Conservation (phyloP, 2,888 invertebrate genomes). For the Coenonympha glycerion region DNA sequence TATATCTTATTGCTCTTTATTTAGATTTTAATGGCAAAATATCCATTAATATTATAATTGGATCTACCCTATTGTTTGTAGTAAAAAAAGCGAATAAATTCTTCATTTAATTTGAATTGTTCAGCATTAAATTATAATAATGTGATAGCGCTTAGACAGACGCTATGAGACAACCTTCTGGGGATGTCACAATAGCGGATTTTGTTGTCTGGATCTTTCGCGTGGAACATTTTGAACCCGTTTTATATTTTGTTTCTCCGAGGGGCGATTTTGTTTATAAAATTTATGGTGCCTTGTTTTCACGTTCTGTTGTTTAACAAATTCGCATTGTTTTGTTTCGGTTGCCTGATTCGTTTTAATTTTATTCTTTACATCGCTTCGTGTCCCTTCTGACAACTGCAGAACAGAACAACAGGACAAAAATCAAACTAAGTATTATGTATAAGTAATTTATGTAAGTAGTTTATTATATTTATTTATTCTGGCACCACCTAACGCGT, state of each 20-base stretch:
- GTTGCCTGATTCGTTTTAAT: neutral
- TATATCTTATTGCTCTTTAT: too few relatives aligned
- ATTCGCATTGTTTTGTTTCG: neutral
- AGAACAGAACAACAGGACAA: too few relatives aligned
- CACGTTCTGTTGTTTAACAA: slow-evolving; percentile 4
- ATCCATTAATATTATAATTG: too few relatives aligned
- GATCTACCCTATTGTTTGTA: too few relatives aligned
- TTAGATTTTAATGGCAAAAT: too few relatives aligned
- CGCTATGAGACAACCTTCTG: slow-evolving; percentile 26
- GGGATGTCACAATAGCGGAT: slow-evolving; percentile 29
- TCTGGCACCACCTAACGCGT: too few relatives aligned
- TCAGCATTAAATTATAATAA: slow-evolving; percentile 29
- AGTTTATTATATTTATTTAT: too few relatives aligned
- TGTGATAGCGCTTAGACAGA: slow-evolving; percentile 27
- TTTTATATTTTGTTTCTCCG: slow-evolving; percentile 22
- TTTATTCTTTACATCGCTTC: too few relatives aligned
- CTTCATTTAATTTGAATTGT: slow-evolving; percentile 23
- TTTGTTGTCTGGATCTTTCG: slow-evolving; percentile 24
- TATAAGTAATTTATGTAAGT: too few relatives aligned
- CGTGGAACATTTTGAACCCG: slow-evolving; percentile 19
- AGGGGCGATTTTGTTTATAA: slow-evolving; percentile 15
- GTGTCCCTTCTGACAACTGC: too few relatives aligned
- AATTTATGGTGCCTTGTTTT: slow-evolving; percentile 14
- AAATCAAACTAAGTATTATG: too few relatives aligned
- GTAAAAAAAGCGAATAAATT: slow-evolving; percentile 24